These are phyloP conservation scores for Oriolus oriolus DNA, from an alignment of 2,113 vertebrate genomes.

Conservation along the genomic window DNA sequence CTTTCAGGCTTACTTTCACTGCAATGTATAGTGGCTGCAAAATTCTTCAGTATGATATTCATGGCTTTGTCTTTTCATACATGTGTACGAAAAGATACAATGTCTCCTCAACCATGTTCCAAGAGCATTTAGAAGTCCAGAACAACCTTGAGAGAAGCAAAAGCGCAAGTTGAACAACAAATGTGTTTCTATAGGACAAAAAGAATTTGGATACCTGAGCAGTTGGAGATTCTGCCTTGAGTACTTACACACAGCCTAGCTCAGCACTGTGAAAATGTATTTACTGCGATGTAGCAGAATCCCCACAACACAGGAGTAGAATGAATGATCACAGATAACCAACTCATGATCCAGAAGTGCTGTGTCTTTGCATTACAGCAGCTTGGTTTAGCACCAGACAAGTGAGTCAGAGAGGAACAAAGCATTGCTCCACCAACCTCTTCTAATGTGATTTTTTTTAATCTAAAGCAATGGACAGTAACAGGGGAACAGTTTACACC, in stretches of 20 bases:
- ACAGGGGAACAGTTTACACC: background rate
- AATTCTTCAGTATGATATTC: background rate
- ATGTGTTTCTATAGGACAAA: background rate
- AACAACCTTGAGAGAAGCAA: background rate
- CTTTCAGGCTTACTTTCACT: background rate
- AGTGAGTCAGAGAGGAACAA: background rate
- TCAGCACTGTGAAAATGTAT: background rate
- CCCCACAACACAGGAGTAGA: background rate
- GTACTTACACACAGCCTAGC: accelerated
- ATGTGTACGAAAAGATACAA: background rate
- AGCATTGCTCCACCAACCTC: background rate
- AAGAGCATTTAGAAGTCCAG: background rate
- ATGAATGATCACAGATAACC: background rate
- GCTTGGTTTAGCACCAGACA: background rate
- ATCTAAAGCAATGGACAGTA: background rate
- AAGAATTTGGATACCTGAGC: background rate
- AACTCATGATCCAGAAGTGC: background rate
- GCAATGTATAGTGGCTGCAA: background rate
- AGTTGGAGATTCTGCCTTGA: background rate
- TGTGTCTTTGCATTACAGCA: background rate
- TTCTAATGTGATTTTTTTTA: background rate
- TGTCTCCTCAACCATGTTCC: background rate
- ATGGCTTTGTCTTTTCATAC: background rate
- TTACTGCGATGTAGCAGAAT: background rate
- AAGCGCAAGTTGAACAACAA: background rate